These are phyloP conservation scores for Erebia epiphron DNA, from an alignment of 2,888 invertebrate species.

Conservation along the genomic window DNA sequence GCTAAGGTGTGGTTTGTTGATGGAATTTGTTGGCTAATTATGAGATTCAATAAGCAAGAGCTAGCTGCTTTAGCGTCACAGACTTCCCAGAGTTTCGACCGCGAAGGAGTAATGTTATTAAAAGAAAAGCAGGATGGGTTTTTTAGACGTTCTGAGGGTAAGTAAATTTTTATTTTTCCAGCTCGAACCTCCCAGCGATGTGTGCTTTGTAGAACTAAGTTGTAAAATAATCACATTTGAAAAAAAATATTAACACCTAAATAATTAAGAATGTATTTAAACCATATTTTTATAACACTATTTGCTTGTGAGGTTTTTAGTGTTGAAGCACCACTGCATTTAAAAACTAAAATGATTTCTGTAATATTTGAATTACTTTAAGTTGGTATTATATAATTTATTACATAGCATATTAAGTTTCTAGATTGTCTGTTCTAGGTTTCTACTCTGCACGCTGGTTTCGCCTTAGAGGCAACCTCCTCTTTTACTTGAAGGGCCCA, in stretches of 20 bases:
- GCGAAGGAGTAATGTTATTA: slow-evolving; percentile 93
- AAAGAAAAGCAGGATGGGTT: slow-evolving; percentile 95
- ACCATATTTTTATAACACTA: no score
- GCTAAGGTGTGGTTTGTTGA: slow-evolving; percentile 37
- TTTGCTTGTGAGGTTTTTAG: no score
- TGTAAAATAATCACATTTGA: no score
- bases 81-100: slow-evolving; percentile 94
- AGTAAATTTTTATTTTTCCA: slow-evolving; percentile 54
- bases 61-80: slow-evolving; percentile 92
- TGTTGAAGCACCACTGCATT: not conserved
- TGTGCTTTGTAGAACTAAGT: no score
- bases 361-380: not conserved
- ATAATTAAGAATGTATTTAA: no score
- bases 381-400: not conserved
- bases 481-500: slow-evolving; percentile 95
- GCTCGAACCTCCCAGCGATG: not conserved
- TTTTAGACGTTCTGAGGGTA: slow-evolving; percentile 96
- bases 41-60: slow-evolving; percentile 97
- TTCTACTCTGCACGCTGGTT: slow-evolving; percentile 86
- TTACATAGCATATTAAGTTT: not conserved
- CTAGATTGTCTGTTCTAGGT: slow-evolving; percentile 48
- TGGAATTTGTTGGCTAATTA: slow-evolving; percentile 58
- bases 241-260: no score
- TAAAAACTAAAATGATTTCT: not conserved
- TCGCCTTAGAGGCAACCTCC: slow-evolving; percentile 94